Conservation (phyloP, 92 coral and sea anemone species). For the Diadumene lineata region DNA sequence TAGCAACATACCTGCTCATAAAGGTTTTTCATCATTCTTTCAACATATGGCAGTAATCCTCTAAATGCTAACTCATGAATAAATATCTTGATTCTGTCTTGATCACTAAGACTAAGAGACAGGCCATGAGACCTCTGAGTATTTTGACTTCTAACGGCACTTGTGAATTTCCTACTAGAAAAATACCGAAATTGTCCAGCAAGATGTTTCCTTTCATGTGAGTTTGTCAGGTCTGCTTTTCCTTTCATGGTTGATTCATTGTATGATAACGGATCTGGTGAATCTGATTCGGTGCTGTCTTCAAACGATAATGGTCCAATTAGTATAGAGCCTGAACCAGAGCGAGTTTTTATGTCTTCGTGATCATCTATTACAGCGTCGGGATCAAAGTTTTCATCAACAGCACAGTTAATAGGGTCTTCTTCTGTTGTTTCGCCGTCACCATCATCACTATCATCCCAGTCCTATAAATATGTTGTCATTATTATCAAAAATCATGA, state of each 20-base stretch:
- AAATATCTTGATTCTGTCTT: slow-evolving; percentile 95
- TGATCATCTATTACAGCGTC: slow-evolving; percentile 69
- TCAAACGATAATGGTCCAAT: slow-evolving; percentile 96
- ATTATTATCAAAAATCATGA: background rate
- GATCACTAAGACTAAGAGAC: slow-evolving; percentile 93
- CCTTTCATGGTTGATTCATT: slow-evolving; percentile 29
- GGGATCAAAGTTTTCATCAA: slow-evolving; percentile 95
- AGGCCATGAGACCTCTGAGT: slow-evolving; percentile 79
- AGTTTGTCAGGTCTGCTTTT: slow-evolving; percentile 34
- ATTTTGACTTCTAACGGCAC: slow-evolving; percentile 67
- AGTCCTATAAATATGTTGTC: slow-evolving; percentile 47
- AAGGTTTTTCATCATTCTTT: slow-evolving; percentile 77
- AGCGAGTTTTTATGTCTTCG: slow-evolving; percentile 53
- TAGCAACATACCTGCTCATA: slow-evolving; percentile 76
- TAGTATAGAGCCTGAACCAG: slow-evolving; percentile 79
- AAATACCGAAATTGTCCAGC: slow-evolving; percentile 83
- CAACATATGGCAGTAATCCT: slow-evolving; percentile 85
- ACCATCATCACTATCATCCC: slow-evolving; percentile 70
- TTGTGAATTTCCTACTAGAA: slow-evolving; percentile 85
- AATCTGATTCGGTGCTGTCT: slow-evolving; percentile 60
- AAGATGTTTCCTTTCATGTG: slow-evolving; percentile 62
- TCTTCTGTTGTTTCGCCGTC: slow-evolving; percentile 65
- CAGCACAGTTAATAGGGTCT: slow-evolving; percentile 90
- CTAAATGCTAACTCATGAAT: slow-evolving; percentile 94
- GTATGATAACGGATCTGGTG: slow-evolving; percentile 26